Conservation (phyloP, 2,888 invertebrate species). For the Tenthredo amoena region DNA sequence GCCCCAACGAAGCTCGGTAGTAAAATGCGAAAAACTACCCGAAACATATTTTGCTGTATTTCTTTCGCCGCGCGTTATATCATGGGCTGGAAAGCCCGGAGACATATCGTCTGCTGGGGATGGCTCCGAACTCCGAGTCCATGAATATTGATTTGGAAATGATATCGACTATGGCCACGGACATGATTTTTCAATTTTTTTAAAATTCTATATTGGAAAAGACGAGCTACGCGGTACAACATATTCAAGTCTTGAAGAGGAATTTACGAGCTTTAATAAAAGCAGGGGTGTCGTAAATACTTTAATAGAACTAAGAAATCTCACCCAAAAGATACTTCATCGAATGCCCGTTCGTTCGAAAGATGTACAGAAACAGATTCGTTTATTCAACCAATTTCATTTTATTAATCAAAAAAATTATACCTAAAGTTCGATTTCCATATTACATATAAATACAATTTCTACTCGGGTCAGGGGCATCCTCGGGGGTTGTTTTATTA, state of each 20-base stretch:
- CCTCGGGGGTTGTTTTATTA: no score
- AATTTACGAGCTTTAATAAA: neutral
- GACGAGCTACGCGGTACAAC: neutral
- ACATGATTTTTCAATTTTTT: neutral
- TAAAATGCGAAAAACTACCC: conserved; percentile 5
- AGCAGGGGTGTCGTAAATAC: neutral
- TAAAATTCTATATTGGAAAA: neutral
- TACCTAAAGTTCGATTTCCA: no score
- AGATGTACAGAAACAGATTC: no score
- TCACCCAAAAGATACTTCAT: neutral
- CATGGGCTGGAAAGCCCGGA: neutral
- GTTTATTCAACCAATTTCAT: no score
- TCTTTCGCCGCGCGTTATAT: neutral
- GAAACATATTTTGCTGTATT: neutral
- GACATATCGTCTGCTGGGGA: neutral
- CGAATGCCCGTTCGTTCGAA: neutral
- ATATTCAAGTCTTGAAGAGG: neutral
- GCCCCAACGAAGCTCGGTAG: neutral
- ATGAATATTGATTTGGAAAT: conserved; percentile 1
- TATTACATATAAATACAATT: no score
- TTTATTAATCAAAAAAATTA: no score
- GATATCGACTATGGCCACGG: neutral
- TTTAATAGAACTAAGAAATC: neutral
- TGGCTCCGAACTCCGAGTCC: neutral
- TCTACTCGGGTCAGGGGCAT: no score